phyloP scores from a whole-genome alignment of 1,140 invertebrate species.

The Myzus persicae region DNA sequence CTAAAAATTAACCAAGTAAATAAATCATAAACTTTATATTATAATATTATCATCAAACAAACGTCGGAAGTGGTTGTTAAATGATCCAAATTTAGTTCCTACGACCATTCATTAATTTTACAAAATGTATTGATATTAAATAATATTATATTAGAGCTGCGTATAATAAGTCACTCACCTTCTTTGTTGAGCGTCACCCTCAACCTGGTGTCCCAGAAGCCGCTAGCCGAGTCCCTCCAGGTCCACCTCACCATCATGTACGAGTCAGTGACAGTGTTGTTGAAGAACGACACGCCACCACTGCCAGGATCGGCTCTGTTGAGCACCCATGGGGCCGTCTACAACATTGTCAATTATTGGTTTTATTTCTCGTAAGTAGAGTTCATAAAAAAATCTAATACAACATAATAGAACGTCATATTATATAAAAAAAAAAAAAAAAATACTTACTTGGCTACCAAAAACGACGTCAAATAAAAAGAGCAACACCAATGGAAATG shows the following conservation, averaged over 20 bases:
- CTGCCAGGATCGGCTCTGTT: constrained; percentile 23
- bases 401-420: no score
- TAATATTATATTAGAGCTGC: not conserved
- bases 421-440: not conserved
- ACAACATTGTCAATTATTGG: not conserved
- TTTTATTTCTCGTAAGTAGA: not conserved
- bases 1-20: not conserved
- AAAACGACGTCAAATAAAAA: not conserved
- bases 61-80: not conserved
- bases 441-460: not conserved
- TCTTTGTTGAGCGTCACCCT: constrained; percentile 28
- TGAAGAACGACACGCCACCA: constrained; percentile 27
- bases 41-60: not conserved
- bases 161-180: not conserved
- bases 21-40: not conserved
- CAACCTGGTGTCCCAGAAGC: constrained; percentile 37
- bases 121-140: not conserved
- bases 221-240: constrained; percentile 18
- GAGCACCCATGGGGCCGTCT: constrained; percentile 27
- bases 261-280: constrained; percentile 25
- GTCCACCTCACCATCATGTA: constrained; percentile 46
- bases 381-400: not conserved
- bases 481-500: not conserved
- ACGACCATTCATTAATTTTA: no score
- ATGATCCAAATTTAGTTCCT: no score